A percentile compares a stretch with the other conserved stretches of the same genome.
Evolutionary conservation across 2,888 invertebrate genomes (phyloP).

Genomic region (Hydriomena furcata): DNA sequence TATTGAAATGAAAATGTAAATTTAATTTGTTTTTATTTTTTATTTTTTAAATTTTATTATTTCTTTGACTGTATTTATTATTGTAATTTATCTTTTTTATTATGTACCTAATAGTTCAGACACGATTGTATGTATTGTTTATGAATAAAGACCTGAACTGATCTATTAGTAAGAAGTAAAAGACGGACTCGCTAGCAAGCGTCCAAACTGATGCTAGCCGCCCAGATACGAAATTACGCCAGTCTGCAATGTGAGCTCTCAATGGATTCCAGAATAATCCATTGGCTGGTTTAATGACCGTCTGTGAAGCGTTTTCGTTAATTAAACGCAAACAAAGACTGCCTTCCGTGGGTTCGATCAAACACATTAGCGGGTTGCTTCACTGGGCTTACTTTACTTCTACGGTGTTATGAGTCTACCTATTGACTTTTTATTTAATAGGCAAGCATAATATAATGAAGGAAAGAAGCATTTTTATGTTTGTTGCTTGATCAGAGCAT

Average conservation of each 20-base stretch:
- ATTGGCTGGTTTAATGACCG: constrained; percentile 60
- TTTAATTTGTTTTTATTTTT: too few species aligned
- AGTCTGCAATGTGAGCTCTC: constrained; percentile 40
- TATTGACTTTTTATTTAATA: neutral
- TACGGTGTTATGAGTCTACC: constrained; percentile 15
- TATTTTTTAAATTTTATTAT: too few species aligned
- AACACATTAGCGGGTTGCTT: constrained; percentile 57
- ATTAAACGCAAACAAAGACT: constrained; percentile 74
- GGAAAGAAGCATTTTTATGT: too few species aligned
- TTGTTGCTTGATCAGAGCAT: too few species aligned
- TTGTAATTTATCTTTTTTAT: too few species aligned
- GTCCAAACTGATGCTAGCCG: neutral
- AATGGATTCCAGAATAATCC: constrained; percentile 52
- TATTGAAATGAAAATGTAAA: too few species aligned
- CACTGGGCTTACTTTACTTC: constrained; percentile 11
- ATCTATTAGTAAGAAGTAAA: too few species aligned
- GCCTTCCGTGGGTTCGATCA: constrained; percentile 64
- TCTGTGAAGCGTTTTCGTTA: constrained; percentile 61
- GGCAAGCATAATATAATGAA: neutral
- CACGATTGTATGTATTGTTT: too few species aligned
- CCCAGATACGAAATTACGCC: constrained; percentile 15
- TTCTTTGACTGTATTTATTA: too few species aligned
- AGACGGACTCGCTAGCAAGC: too few species aligned
- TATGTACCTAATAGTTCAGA: too few species aligned
- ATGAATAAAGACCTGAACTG: too few species aligned